Percentiles rank a stretch among this genome's conserved stretches.
Evolutionary conservation across 2,113 vertebrate species (phyloP).

Genomic region (Rissa tridactyla): DNA sequence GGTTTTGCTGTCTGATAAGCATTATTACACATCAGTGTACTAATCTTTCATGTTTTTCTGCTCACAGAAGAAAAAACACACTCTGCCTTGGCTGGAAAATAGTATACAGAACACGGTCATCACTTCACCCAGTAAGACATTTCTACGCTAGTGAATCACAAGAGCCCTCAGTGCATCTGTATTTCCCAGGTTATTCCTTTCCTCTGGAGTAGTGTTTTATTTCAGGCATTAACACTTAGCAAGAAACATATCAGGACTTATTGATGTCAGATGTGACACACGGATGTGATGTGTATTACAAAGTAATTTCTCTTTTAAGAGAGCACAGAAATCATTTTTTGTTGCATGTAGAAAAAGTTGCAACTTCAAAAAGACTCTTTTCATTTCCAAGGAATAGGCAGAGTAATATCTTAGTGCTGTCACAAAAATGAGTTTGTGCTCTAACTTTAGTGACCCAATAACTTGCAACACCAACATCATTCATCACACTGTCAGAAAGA

Average conservation of each 20-base stretch:
- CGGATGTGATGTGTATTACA: background rate
- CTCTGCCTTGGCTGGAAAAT: background rate
- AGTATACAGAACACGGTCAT: background rate
- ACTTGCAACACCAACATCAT: constrained; percentile 32
- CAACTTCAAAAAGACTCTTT: background rate
- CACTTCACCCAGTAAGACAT: background rate
- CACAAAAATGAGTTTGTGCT: constrained; percentile 42
- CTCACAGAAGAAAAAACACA: background rate
- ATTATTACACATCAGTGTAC: background rate
- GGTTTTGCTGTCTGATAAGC: background rate
- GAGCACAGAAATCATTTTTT: background rate
- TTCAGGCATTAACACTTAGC: background rate
- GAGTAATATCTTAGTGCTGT: constrained; percentile 21
- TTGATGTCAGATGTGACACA: background rate
- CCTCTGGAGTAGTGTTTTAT: background rate
- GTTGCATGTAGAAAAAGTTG: background rate
- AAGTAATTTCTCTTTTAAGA: background rate
- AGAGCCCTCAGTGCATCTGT: background rate
- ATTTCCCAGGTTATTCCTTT: background rate
- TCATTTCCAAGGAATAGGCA: constrained; percentile 27
- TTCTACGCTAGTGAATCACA: background rate
- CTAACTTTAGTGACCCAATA: constrained; percentile 45
- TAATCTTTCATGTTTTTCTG: background rate
- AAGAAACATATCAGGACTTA: background rate
- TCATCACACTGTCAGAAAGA: constrained; percentile 37